Conservation (phyloP, 2,113 vertebrate genomes). For the Bettongia penicillata region DNA sequence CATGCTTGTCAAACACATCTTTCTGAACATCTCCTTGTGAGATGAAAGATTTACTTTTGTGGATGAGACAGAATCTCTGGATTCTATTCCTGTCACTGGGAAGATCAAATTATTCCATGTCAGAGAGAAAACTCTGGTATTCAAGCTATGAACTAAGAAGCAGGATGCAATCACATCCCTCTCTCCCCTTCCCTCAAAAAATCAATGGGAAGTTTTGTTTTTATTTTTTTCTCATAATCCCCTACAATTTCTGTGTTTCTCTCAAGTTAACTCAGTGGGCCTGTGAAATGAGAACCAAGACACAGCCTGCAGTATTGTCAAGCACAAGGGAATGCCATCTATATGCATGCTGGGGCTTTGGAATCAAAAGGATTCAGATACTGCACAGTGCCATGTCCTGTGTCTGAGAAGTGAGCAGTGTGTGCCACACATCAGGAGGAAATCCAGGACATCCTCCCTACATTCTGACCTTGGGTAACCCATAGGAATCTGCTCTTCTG, state of each 20-base stretch:
- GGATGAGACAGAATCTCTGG: neutral
- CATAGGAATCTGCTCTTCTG: neutral
- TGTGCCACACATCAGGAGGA: neutral
- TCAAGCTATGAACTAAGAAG: neutral
- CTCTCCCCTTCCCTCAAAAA: neutral
- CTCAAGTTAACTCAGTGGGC: neutral
- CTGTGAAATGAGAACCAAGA: neutral
- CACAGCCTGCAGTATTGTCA: neutral
- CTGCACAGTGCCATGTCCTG: neutral
- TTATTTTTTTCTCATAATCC: neutral
- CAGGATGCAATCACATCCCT: neutral
- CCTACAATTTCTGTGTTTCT: neutral
- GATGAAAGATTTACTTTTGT: neutral
- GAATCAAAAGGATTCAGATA: neutral
- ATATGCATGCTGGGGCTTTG: neutral
- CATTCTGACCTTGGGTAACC: neutral
- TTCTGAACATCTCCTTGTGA: too few relatives aligned
- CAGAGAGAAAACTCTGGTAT: neutral
- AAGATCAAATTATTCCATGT: rapidly evolving
- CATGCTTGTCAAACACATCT: rapidly evolving
- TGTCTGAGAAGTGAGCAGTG: neutral
- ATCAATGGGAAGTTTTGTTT: neutral
- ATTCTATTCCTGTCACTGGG: too few relatives aligned
- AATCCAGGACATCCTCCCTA: neutral
- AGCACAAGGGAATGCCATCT: neutral